Base-by-base conservation (phyloP, 1,140 invertebrate genomes). In the Pentalonia nigronervosa region DNA sequence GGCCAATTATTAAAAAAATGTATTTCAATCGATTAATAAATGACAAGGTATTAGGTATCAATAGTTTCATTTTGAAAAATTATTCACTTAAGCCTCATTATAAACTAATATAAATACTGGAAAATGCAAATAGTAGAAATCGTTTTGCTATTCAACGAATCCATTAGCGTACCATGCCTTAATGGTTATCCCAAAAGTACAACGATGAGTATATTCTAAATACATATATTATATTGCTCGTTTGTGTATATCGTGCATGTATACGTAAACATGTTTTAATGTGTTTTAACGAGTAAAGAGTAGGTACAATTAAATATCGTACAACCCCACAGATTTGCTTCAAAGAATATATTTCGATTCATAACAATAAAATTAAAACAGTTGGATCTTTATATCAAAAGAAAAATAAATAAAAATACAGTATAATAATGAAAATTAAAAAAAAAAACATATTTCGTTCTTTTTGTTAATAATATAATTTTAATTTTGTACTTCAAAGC, bases 81-180 rank as follows among this genome's bases (percentile, higher is more conserved):
- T 21, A 7, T 89, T 89, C 87, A 36, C 48, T 23, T 20, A 88
- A 34, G 50, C 45, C 47, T 8, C 9, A 88, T 88, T 50, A 21
- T 11, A 36, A 89, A 89, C 9, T 7, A 21, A 7, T 34, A 53
- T 34, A 89, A 53, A 89, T 21, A 50, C 50, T 23, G n/a, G n/a
- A 53, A 23, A 53, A 53, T 34, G 21, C 87, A 89, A 89, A 50
- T 89, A 89, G 48, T 89, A 89, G n/a, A 88, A 89, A 50, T 53
- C 47, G 48, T 89, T 89, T 89, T 34, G n/a, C 87, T 34, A 53
- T 89, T 89, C 30, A 89, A 89, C 87, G 21, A 89, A 53, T 89
- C 47, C 87, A 87, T 87, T 87, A 87, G 45, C 86, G 30, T 50
- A 34, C 86, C 86, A 87, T 47, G 86, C 86, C 47, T 47, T 87